These are phyloP conservation scores for Conus betulinus DNA, from an alignment of 1,140 invertebrate genomes.

Conservation along the genomic window DNA sequence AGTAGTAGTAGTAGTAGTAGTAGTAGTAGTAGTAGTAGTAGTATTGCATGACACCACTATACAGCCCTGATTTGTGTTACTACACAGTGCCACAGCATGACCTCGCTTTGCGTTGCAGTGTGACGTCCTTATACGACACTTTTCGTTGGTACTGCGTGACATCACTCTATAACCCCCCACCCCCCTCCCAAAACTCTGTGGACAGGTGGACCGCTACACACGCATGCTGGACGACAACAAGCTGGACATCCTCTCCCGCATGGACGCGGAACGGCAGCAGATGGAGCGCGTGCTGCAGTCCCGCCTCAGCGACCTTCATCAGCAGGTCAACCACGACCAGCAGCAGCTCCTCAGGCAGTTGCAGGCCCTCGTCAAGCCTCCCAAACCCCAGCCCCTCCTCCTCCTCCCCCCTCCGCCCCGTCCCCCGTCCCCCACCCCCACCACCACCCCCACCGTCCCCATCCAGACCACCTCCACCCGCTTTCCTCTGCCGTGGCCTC, in stretches of 20 bases:
- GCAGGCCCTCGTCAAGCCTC: neutral
- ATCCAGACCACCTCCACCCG: neutral
- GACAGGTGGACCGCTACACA: constrained; percentile 37
- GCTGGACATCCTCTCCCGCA: constrained; percentile 46
- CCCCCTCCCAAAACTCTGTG: neutral
- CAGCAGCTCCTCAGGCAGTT: constrained; percentile 29
- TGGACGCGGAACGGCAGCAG: constrained; percentile 51
- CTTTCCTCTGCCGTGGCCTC: neutral
- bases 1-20: no score
- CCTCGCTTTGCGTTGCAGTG: no score
- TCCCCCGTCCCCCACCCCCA: neutral
- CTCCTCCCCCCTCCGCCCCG: neutral
- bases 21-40: no score
- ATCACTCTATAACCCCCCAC: no score
- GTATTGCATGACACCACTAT: no score
- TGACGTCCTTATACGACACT: no score
- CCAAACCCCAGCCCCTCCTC: neutral
- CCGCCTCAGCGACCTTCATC: constrained; percentile 25
- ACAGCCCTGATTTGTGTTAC: no score
- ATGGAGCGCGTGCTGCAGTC: constrained; percentile 46
- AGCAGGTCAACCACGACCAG: constrained; percentile 38
- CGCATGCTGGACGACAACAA: constrained; percentile 48
- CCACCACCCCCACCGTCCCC: neutral
- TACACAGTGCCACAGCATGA: no score
- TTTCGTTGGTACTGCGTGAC: no score